phyloP scores from a whole-genome alignment of 2,113 vertebrate genomes.

The Falco punctatus region DNA sequence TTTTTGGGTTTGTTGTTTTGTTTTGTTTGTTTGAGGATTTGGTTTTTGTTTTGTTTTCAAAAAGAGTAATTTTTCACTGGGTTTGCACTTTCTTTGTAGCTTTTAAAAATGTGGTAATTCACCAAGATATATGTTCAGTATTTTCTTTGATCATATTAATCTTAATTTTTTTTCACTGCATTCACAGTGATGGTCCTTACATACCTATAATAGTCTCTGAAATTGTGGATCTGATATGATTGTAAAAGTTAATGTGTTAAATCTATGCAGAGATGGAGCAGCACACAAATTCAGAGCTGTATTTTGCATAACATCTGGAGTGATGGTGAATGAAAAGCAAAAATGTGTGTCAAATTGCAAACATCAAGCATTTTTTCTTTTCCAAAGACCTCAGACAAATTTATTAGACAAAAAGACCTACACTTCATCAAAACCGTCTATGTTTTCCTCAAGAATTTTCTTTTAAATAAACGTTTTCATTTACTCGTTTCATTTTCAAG shows the following conservation, averaged over 20 bases:
- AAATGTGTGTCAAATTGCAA: not conserved
- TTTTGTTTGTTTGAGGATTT: not conserved
- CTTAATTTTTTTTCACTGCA: accelerated
- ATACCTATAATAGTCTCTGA: not conserved
- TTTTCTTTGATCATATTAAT: not conserved
- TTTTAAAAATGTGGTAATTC: not conserved
- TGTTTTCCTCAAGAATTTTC: not conserved
- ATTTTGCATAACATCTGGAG: not conserved
- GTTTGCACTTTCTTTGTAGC: not conserved
- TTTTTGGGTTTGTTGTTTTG: too few relatives aligned
- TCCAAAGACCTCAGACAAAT: not conserved
- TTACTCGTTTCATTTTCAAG: not conserved
- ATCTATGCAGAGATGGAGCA: not conserved
- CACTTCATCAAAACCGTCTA: not conserved
- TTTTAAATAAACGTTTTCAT: not conserved
- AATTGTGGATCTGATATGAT: not conserved
- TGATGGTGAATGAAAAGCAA: not conserved
- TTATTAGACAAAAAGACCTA: not conserved
- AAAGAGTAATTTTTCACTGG: not conserved
- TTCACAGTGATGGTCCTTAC: not conserved
- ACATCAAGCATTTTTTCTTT: too few relatives aligned
- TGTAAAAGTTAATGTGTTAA: not conserved
- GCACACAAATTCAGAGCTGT: not conserved
- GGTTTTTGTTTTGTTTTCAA: not conserved
- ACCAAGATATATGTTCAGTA: not conserved